Percentiles rank a stretch among this genome's conserved stretches.
Conservation (phyloP, 2,888 invertebrate species). For the Orchestes rusci region DNA sequence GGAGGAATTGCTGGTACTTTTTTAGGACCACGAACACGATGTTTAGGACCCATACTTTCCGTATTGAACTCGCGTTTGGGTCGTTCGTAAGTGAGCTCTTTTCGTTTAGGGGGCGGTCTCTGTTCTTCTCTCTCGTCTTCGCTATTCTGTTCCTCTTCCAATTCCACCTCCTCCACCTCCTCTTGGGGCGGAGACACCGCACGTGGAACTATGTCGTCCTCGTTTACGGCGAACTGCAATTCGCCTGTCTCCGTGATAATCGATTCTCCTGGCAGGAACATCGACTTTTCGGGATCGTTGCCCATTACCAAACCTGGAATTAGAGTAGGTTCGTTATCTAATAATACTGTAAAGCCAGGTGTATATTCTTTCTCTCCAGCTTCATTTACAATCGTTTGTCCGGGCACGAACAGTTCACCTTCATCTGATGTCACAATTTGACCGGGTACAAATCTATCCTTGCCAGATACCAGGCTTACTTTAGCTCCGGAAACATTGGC, state of each 20-base stretch:
- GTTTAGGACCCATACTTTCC: conserved; percentile 39
- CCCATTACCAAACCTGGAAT: conserved; percentile 72
- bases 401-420: conserved; percentile 50
- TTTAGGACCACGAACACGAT: conserved; percentile 37
- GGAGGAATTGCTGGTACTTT: conserved; percentile 23
- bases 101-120: conserved; percentile 31
- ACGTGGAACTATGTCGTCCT: conserved; percentile 43
- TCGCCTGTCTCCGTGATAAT: conserved; percentile 41
- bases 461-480: conserved; percentile 43
- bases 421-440: conserved; percentile 62
- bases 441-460: conserved; percentile 65
- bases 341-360: conserved; percentile 71
- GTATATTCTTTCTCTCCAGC: conserved; percentile 68
- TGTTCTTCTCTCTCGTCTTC: conserved; percentile 31
- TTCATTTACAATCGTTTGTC: conserved; percentile 65
- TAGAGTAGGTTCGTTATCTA: conserved; percentile 70
- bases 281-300: conserved; percentile 47
- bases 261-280: conserved; percentile 43
- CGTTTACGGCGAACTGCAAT: conserved; percentile 40
- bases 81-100: conserved; percentile 39
- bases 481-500: conserved; percentile 58
- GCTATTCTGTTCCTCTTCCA: conserved; percentile 36
- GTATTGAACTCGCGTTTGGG: conserved; percentile 36
- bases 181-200: conserved; percentile 30
- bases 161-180: conserved; percentile 32